phyloP scores from a whole-genome alignment of 2,113 vertebrate genomes.

The Strigops habroptila region DNA sequence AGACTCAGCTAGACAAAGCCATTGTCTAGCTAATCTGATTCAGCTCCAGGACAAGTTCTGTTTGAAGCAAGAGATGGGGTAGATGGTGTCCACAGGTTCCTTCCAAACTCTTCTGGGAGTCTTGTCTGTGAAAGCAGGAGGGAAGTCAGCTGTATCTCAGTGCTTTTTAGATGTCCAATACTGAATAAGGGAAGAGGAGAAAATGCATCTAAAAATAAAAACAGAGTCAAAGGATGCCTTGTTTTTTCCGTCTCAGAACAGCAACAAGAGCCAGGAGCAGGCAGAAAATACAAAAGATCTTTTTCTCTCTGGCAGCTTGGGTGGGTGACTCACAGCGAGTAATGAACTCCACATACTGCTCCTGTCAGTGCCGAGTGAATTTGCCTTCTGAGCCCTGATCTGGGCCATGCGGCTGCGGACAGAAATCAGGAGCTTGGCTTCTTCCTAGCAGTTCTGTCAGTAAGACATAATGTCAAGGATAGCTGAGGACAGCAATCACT shows the following conservation, averaged over 20 bases:
- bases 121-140: neutral
- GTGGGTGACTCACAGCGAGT: conserved; percentile 32
- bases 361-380: neutral
- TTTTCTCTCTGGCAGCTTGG: neutral
- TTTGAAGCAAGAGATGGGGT: neutral
- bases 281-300: conserved; percentile 32
- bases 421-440: neutral
- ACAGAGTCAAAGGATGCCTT: conserved; percentile 1
- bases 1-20: neutral
- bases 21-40: neutral
- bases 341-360: neutral
- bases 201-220: conserved; percentile 47
- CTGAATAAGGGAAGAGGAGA: neutral
- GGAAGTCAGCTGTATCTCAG: neutral
- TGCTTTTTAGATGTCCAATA: neutral
- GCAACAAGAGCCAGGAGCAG: conserved; percentile 22
- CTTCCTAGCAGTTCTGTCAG: neutral
- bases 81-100: neutral
- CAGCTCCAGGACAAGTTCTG: neutral
- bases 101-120: neutral
- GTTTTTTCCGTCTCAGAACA: conserved; percentile 27
- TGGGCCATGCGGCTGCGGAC: neutral
- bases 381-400: neutral
- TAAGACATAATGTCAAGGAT: neutral
- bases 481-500: neutral